A percentile compares a stretch with the other conserved stretches of the same genome.
Evolutionary conservation across 2,113 vertebrate species (phyloP).

Genomic region (Rhinogobius similis): DNA sequence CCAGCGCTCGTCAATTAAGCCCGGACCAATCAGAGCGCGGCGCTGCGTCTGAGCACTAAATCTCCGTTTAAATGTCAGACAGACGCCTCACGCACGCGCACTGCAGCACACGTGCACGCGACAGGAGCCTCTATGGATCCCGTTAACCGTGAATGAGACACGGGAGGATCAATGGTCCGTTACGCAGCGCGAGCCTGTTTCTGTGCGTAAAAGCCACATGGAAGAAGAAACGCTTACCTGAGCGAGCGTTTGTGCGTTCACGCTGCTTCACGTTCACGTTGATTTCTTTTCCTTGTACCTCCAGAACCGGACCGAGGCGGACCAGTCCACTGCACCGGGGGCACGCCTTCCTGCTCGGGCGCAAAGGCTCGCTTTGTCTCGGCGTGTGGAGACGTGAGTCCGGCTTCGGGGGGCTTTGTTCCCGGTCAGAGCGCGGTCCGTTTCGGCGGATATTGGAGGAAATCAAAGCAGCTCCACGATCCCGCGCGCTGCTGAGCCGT

Average conservation of each 20-base stretch:
- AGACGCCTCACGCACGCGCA: slow-evolving; percentile 11
- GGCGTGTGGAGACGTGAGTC: background rate
- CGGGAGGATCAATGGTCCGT: no score
- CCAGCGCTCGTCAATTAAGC: slow-evolving; percentile 15
- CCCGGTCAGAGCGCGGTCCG: background rate
- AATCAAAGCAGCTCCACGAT: background rate
- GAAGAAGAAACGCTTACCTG: no score
- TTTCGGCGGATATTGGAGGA: background rate
- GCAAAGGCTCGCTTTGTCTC: background rate
- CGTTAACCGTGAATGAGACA: background rate
- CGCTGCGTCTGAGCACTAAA: background rate
- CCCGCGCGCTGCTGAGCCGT: slow-evolving; percentile 6
- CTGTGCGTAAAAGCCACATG: background rate
- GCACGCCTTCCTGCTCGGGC: background rate
- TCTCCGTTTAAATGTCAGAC: slow-evolving; percentile 9
- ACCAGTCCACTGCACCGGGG: background rate
- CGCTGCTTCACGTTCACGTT: background rate
- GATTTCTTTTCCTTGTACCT: background rate
- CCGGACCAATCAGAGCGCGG: slow-evolving; percentile 23
- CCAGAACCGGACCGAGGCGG: background rate
- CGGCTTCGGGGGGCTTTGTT: background rate
- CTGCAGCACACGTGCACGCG: slow-evolving; percentile 8
- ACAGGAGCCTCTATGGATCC: background rate
- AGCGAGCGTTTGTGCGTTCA: background rate
- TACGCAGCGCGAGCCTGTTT: background rate